These are phyloP conservation scores for Heterohyrax brucei DNA, from an alignment of 2,797 vertebrate species.

Conservation along the genomic window DNA sequence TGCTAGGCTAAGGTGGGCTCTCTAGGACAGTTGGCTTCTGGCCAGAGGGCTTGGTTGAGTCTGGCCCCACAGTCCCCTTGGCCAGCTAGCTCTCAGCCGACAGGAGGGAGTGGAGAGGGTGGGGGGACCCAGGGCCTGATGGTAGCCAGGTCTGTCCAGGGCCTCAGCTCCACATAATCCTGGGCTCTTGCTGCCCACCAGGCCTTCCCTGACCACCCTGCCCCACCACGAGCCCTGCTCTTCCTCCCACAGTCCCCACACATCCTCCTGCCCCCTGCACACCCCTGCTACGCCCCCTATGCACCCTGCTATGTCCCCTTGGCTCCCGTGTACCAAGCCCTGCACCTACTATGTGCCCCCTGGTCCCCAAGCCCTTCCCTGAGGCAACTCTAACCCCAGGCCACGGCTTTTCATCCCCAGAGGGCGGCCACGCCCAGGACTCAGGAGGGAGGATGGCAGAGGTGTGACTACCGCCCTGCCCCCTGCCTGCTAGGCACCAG, in stretches of 20 bases:
- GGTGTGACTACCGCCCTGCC: not conserved
- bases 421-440: not conserved
- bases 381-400: not conserved
- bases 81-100: not conserved
- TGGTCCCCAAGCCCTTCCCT: not conserved
- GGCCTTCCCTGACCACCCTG: no score
- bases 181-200: not conserved
- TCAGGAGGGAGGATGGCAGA: not conserved
- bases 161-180: not conserved
- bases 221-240: not conserved
- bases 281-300: no score
- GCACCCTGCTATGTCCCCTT: no score
- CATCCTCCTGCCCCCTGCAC: no score
- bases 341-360: not conserved
- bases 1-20: not conserved
- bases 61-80: not conserved
- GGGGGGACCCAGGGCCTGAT: not conserved
- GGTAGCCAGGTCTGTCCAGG: no score
- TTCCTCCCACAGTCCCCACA: no score
- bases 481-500: not conserved
- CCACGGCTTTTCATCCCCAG: no score
- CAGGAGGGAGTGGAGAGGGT: not conserved
- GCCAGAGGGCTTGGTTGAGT: not conserved
- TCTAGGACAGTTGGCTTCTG: not conserved
- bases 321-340: no score